Evolutionary conservation across 2,888 invertebrate species (phyloP).

Genomic region (Sarcophaga subvicina): DNA sequence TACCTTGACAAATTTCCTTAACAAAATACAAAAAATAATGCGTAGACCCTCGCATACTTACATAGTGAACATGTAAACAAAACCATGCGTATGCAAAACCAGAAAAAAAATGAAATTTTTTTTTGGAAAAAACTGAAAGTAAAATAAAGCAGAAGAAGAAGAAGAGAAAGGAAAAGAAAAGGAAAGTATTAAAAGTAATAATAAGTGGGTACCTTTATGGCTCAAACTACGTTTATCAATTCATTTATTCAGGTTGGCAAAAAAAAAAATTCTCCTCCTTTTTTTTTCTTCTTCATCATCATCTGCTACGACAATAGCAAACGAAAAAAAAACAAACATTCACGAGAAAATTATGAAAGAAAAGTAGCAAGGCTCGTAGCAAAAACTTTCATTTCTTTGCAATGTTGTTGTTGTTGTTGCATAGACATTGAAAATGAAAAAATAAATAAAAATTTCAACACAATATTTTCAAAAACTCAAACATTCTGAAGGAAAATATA

Average conservation of each 20-base stretch:
- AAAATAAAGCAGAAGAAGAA: too few relatives aligned
- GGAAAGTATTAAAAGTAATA: conserved; percentile 79
- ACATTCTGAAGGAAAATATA: neutral
- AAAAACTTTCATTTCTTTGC: too few relatives aligned
- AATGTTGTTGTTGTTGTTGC: conserved; percentile 22
- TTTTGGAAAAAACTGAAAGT: too few relatives aligned
- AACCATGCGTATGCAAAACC: conserved; percentile 62
- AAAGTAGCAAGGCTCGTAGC: neutral
- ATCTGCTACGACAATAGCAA: neutral
- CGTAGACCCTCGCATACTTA: neutral
- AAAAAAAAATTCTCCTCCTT: conserved; percentile 40
- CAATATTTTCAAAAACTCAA: conserved; percentile 21
- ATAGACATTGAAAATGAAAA: conserved; percentile 77
- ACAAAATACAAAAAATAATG: neutral
- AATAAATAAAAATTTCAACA: conserved; percentile 72
- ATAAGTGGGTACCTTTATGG: conserved; percentile 77
- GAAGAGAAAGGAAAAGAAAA: neutral
- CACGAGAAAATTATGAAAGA: conserved; percentile 30
- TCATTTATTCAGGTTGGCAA: conserved; percentile 44
- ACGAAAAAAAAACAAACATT: neutral
- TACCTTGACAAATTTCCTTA: conserved; percentile 17
- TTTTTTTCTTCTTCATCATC: neutral
- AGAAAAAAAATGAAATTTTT: too few relatives aligned
- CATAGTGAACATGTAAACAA: neutral
- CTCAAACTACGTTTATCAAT: conserved; percentile 68